phyloP scores from a whole-genome alignment of 2,888 invertebrate genomes.

The Mythimna loreyi region DNA sequence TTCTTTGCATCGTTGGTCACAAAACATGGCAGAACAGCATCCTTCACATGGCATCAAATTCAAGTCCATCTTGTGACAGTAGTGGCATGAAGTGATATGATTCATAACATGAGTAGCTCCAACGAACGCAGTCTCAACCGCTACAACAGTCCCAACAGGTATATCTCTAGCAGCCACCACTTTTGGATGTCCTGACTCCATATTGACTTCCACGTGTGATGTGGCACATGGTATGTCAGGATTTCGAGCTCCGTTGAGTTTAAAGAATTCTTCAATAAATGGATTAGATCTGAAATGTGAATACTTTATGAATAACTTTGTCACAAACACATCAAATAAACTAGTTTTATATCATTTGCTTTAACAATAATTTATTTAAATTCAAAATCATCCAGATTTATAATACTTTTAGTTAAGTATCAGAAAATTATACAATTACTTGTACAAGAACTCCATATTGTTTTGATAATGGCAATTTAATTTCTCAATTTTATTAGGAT shows the following conservation, averaged over 20 bases:
- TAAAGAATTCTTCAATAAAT: conserved; percentile 29
- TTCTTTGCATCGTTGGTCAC: conserved; percentile 36
- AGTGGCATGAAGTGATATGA: conserved; percentile 18
- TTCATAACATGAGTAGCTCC: conserved; percentile 6
- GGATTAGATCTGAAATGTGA: conserved; percentile 24
- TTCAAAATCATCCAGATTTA: neutral
- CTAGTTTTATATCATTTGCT: neutral
- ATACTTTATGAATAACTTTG: too few species aligned
- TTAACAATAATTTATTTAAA: neutral
- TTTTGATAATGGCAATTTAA: neutral
- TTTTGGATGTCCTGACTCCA: conserved; percentile 28
- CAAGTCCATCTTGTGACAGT: conserved; percentile 37
- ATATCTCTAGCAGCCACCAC: conserved; percentile 44
- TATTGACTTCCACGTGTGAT: conserved; percentile 32
- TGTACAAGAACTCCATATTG: neutral
- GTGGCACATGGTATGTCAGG: conserved; percentile 39
- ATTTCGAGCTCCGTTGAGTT: conserved; percentile 21
- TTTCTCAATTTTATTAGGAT: neutral
- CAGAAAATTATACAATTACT: too few species aligned
- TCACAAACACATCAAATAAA: neutral
- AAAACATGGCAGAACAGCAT: conserved; percentile 37
- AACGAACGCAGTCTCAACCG: conserved; percentile 34
- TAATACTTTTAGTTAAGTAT: too few species aligned
- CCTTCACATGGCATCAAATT: conserved; percentile 45
- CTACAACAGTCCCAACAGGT: conserved; percentile 37